phyloP scores from a whole-genome alignment of 1,140 invertebrate species.

The Scaptomyza graminum region DNA sequence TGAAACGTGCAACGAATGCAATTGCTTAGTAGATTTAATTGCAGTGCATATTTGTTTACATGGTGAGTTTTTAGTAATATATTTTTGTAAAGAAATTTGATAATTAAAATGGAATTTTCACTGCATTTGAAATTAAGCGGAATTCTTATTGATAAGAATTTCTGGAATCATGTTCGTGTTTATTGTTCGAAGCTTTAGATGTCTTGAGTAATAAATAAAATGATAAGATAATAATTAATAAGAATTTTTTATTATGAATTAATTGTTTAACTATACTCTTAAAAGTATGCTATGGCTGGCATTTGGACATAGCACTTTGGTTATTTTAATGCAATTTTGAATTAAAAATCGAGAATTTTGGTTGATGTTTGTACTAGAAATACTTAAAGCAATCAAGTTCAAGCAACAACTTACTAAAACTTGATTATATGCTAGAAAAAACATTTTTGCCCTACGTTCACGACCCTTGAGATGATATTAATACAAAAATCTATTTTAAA shows the following conservation, averaged over 20 bases:
- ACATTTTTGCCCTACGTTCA: no score
- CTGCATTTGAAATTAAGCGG: background rate
- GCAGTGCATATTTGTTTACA: conserved; percentile 19
- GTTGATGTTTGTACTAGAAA: no score
- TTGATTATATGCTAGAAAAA: no score
- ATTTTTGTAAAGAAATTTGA: background rate
- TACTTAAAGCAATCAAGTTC: no score
- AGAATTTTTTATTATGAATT: background rate
- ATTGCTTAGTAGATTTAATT: background rate
- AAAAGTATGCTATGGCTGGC: conserved; percentile 38
- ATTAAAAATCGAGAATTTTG: background rate
- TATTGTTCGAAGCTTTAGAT: background rate
- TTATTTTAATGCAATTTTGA: background rate
- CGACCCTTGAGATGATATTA: no score
- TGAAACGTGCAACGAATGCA: conserved; percentile 8
- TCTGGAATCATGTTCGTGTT: background rate
- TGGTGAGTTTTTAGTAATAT: conserved; percentile 32
- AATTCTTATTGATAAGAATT: background rate
- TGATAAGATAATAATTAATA: background rate
- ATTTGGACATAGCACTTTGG: background rate
- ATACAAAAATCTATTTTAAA: no score
- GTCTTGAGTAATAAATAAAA: background rate
- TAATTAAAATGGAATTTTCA: background rate
- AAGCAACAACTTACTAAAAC: no score
- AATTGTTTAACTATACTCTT: conserved; percentile 1